Conservation (phyloP, 2,113 vertebrate genomes). For the Microtus oregoni region DNA sequence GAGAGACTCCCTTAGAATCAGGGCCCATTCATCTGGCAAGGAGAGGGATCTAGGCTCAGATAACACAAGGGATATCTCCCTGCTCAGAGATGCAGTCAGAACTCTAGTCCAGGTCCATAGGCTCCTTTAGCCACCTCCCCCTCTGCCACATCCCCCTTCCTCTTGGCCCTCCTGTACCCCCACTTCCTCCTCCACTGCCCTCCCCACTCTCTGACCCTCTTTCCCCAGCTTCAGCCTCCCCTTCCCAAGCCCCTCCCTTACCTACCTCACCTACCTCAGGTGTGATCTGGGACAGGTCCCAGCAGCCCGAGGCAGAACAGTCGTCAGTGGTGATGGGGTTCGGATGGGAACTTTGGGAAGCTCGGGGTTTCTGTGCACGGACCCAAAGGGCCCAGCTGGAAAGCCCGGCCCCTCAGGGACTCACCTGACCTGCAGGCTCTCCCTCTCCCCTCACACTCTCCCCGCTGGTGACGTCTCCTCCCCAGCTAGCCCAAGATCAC, state of each 20-base stretch:
- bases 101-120: background rate
- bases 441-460: conserved; percentile 69
- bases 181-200: background rate
- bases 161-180: no score
- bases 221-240: background rate
- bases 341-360: background rate
- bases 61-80: background rate
- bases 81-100: background rate
- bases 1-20: background rate
- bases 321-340: background rate
- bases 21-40: background rate
- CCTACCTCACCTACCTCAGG: background rate
- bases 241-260: background rate
- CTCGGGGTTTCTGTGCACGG: background rate
- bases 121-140: background rate
- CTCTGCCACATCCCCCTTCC: rapidly evolving
- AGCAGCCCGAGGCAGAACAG: background rate
- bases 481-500: conserved; percentile 12
- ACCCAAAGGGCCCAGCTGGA: background rate
- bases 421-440: conserved; percentile 75
- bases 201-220: rapidly evolving
- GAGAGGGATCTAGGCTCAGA: background rate
- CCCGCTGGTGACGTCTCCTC: conserved; percentile 48
- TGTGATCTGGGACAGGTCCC: background rate
- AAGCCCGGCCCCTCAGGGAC: background rate